phyloP scores from a whole-genome alignment of 2,888 invertebrate genomes.

The Syritta pipiens region DNA sequence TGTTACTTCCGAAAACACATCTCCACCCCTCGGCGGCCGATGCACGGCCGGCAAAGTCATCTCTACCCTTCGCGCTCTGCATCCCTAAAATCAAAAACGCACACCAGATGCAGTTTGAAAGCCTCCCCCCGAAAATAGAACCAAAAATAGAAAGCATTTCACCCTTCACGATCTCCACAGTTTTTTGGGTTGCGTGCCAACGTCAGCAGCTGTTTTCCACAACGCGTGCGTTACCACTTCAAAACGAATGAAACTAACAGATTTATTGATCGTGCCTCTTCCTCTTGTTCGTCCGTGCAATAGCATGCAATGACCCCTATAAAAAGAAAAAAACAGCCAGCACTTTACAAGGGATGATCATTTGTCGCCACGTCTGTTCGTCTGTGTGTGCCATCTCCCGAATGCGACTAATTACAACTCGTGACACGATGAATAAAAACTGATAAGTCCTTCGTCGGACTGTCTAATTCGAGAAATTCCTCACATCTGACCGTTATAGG shows the following conservation, averaged over 20 bases:
- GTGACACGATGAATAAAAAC: constrained; percentile 56
- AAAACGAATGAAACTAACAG: constrained; percentile 36
- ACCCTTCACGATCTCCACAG: constrained; percentile 54
- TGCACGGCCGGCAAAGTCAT: neutral
- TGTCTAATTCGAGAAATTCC: neutral
- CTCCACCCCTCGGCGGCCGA: neutral
- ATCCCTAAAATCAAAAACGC: constrained; percentile 47
- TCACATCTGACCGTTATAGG: constrained; percentile 58
- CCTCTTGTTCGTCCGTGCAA: constrained; percentile 11
- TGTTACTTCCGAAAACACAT: constrained; percentile 6
- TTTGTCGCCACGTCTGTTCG: constrained; percentile 39
- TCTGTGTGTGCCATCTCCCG: constrained; percentile 19
- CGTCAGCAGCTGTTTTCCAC: constrained; percentile 51
- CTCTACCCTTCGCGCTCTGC: constrained; percentile 21
- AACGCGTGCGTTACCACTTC: constrained; percentile 41
- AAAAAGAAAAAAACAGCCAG: too few relatives aligned
- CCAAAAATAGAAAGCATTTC: constrained; percentile 63
- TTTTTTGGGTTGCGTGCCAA: constrained; percentile 64
- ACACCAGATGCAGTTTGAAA: constrained; percentile 45
- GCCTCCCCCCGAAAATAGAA: constrained; percentile 42
- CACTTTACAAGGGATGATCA: constrained; percentile 56
- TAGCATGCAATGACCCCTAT: constrained; percentile 48
- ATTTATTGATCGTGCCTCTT: constrained; percentile 40
- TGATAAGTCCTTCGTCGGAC: constrained; percentile 23
- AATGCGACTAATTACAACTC: constrained; percentile 53